These are phyloP conservation scores for Danio aesculapii DNA, from an alignment of 2,797 vertebrate genomes.

Conservation along the genomic window DNA sequence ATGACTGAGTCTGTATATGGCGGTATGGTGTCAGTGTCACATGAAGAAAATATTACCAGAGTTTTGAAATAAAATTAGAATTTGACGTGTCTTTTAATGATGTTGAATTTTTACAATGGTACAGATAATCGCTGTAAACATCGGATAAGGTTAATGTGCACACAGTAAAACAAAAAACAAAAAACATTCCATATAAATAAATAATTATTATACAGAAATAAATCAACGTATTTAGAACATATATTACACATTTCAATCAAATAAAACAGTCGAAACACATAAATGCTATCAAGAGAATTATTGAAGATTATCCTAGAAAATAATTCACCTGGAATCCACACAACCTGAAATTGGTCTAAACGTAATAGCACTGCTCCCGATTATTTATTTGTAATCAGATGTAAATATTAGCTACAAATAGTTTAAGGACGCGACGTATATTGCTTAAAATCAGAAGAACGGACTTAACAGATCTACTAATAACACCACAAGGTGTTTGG, in stretches of 20 bases:
- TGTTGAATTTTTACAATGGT: background rate
- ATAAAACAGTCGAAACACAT: background rate
- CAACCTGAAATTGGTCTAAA: background rate
- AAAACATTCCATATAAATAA: background rate
- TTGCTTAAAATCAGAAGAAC: constrained; percentile 48
- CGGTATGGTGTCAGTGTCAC: constrained; percentile 26
- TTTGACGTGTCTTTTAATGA: constrained; percentile 27
- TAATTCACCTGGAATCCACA: background rate
- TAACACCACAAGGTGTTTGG: constrained; percentile 68
- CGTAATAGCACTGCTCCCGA: background rate
- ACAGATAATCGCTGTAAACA: background rate
- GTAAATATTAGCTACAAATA: background rate
- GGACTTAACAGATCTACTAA: constrained; percentile 65
- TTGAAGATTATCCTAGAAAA: background rate
- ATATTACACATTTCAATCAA: background rate
- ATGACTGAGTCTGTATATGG: constrained; percentile 3
- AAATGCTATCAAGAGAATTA: background rate
- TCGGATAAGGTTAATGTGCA: background rate
- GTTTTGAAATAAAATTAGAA: constrained; percentile 46
- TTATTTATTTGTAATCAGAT: background rate
- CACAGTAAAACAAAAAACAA: background rate
- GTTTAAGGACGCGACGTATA: constrained; percentile 34
- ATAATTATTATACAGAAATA: background rate
- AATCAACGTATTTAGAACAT: background rate
- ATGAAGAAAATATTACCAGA: constrained; percentile 27